Evolutionary conservation across 2,113 vertebrate genomes (phyloP).

Genomic region (Cygnus atratus): DNA sequence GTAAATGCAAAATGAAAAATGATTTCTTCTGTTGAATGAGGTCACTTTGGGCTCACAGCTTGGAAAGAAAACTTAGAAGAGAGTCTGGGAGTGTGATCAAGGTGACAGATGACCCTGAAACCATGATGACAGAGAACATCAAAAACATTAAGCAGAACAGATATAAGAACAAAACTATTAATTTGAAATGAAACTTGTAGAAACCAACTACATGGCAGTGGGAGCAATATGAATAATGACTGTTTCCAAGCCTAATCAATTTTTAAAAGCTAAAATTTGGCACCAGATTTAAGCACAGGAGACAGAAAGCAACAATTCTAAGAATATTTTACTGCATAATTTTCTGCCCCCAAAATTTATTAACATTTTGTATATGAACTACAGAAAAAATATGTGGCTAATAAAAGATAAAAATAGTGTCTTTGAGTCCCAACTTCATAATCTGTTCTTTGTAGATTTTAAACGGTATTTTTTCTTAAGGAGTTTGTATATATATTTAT

Average conservation of each 20-base stretch:
- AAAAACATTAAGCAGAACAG: background rate
- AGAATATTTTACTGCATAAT: background rate
- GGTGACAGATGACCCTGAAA: background rate
- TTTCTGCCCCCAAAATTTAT: slow-evolving; percentile 13
- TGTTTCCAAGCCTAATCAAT: slow-evolving; percentile 5
- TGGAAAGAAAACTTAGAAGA: background rate
- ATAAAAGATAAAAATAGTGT: background rate
- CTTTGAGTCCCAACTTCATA: background rate
- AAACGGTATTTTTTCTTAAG: background rate
- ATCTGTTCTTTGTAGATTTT: background rate
- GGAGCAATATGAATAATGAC: background rate
- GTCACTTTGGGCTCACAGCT: background rate
- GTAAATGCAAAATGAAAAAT: background rate
- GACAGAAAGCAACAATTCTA: background rate
- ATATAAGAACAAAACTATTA: background rate
- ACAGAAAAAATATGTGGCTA: background rate
- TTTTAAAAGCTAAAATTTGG: slow-evolving; percentile 1
- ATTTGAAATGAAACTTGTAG: background rate
- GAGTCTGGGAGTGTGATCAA: background rate
- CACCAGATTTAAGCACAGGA: slow-evolving; percentile 1
- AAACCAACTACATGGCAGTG: background rate
- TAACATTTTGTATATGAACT: background rate
- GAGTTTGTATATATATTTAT: background rate
- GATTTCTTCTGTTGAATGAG: background rate
- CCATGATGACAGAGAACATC: background rate